Evolutionary conservation across 2,113 vertebrate genomes (phyloP).

Genomic region (Antechinus stuartii): DNA sequence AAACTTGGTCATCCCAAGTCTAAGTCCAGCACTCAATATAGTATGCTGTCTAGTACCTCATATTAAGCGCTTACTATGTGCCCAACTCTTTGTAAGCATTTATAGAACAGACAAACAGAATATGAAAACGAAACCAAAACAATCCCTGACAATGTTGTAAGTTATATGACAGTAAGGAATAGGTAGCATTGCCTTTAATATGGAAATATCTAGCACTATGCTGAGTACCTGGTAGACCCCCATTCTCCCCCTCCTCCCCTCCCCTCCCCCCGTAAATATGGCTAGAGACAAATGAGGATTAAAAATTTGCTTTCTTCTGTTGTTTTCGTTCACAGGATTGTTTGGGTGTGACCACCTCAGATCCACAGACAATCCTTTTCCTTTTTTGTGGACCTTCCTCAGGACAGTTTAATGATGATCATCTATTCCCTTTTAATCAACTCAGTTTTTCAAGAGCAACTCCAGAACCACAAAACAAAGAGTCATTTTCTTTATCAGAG

Average conservation of each 20-base stretch:
- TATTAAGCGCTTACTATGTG: background rate
- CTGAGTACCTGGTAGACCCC: background rate
- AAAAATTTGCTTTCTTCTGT: background rate
- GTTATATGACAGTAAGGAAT: background rate
- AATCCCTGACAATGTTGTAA: background rate
- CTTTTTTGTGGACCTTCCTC: constrained; percentile 26
- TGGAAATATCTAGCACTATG: background rate
- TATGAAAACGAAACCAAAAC: background rate
- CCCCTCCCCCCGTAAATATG: background rate
- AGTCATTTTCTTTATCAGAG: constrained; percentile 5
- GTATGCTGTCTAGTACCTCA: background rate
- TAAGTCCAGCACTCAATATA: background rate
- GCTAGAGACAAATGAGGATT: background rate
- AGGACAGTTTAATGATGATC: background rate
- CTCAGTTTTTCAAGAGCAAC: background rate
- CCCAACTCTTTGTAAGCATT: background rate
- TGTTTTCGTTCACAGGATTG: constrained; percentile 58
- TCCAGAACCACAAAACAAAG: background rate
- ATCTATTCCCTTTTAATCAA: background rate
- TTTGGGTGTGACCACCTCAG: background rate
- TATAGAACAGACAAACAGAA: background rate
- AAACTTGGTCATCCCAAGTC: background rate
- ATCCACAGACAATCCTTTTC: constrained; percentile 26
- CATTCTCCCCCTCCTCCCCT: no score
- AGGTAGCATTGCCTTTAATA: background rate